Base-by-base conservation (phyloP, 1,140 invertebrate genomes). In the Kradibia gibbosae region DNA sequence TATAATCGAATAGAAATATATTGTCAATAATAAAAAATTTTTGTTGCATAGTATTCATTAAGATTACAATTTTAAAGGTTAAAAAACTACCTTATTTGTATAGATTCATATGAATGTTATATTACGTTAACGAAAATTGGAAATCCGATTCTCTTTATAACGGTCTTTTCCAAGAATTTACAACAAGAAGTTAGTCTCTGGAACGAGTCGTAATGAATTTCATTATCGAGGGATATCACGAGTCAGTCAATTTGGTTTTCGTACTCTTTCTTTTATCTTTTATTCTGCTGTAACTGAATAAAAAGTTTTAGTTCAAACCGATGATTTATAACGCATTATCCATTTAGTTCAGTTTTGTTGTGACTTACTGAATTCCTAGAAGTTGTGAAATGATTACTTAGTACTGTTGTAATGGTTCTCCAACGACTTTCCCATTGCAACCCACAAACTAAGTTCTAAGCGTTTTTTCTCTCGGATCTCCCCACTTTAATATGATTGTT, bases 191-290 rank as follows among this genome's bases (percentile, higher is more conserved):
- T 62, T 72, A 83, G 80, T 79, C 77, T 78, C 34, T 50, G 73
- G 82, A 76, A 72, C 50, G 48, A 83, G 28, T 80, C 78, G 72
- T 80, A 83, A 83, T 73, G 82, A 83, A 78, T 83, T 83, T 55
- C 45, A 83, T 83, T 83, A 83, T 83, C 72, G 55, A 48, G 81
- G 57, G 71, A 48, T 60, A 34, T 76, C 73, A 76, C 39, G 82
- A 83, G 82, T 79, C 72, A 62, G 79, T 81, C 72, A 34, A 20
- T 72, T 78, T n/a, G 31, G n/a, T 20, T 42, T 7, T 25, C 3
- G 39, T 48, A 42, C 53, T 42, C 22, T 42, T 4, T 75, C n/a
- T 75, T 22, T 67, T 78, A 1, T 45, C 60, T 71, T 67, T 57
- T 36, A 36, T n/a, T 50, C n/a, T 73, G 20, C 3, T 60, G 57